phyloP scores from a whole-genome alignment of 2,888 invertebrate genomes.

The Nephrotoma appendiculata region DNA sequence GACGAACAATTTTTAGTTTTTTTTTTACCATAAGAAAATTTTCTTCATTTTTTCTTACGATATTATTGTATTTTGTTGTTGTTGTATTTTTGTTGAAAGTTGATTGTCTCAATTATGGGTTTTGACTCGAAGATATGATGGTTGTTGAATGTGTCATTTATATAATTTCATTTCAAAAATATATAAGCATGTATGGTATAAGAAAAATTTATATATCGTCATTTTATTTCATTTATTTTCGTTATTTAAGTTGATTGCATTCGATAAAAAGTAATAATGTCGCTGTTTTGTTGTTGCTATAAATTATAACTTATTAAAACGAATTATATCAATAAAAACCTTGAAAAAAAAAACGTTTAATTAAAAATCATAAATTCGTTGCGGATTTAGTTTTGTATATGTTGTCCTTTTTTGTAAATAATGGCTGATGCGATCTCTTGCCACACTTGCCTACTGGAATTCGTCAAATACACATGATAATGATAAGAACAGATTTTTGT shows the following conservation, averaged over 20 bases:
- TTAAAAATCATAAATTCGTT: neutral
- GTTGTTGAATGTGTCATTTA: slow-evolving; percentile 4
- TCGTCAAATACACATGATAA: neutral
- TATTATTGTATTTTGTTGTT: neutral
- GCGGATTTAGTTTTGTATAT: neutral
- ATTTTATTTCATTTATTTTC: neutral
- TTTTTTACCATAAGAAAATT: neutral
- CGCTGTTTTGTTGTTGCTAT: neutral
- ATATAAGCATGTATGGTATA: neutral
- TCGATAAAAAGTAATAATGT: neutral
- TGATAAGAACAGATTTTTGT: neutral
- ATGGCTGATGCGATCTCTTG: neutral
- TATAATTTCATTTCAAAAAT: neutral
- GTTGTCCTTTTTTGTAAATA: neutral
- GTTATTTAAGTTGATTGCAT: slow-evolving; percentile 2
- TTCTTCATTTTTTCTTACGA: neutral
- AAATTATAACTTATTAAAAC: neutral
- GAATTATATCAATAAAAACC: neutral
- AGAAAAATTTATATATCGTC: neutral
- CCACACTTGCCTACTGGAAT: neutral
- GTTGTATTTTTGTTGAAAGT: neutral
- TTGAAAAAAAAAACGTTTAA: neutral
- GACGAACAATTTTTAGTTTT: neutral
- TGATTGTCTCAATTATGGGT: slow-evolving; percentile 3
- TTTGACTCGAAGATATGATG: slow-evolving; percentile 4